These are phyloP conservation scores for Brachionus plicatilis DNA, from an alignment of 1,140 invertebrate species.

Conservation along the genomic window DNA sequence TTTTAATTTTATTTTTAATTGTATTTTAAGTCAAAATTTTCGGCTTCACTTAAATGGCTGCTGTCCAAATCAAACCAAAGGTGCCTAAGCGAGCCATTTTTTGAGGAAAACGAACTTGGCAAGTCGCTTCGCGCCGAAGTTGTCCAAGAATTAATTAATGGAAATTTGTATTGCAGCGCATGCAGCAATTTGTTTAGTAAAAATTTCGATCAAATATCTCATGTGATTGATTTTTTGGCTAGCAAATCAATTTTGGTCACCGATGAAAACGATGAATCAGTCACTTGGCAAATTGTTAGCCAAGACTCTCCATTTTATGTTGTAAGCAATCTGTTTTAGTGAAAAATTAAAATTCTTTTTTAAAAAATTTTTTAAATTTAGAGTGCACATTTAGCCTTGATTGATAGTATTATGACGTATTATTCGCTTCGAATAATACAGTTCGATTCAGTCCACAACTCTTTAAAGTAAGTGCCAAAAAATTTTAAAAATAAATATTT, in stretches of 20 bases:
- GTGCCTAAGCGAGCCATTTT: background rate
- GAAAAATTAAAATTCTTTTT: background rate
- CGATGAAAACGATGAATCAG: slow-evolving; percentile 34
- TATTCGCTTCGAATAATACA: background rate
- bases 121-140: background rate
- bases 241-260: slow-evolving; percentile 1
- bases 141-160: slow-evolving; percentile 1
- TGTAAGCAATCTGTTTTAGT: background rate
- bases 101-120: slow-evolving; percentile 39
- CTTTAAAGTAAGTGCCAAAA: background rate
- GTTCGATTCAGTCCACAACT: background rate
- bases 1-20: background rate
- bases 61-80: background rate
- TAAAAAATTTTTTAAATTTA: background rate
- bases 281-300: background rate
- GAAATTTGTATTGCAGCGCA: slow-evolving; percentile 21
- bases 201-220: background rate
- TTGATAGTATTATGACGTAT: slow-evolving; percentile 18
- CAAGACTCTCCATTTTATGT: slow-evolving; percentile 35
- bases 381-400: slow-evolving; percentile 26
- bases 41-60: slow-evolving; percentile 28
- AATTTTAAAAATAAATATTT: background rate
- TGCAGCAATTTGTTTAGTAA: slow-evolving; percentile 11
- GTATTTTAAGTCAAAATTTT: slow-evolving; percentile 18
- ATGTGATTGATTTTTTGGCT: background rate